Evolutionary conservation across 1,140 invertebrate species (phyloP).

Genomic region (Leptinotarsa texana): DNA sequence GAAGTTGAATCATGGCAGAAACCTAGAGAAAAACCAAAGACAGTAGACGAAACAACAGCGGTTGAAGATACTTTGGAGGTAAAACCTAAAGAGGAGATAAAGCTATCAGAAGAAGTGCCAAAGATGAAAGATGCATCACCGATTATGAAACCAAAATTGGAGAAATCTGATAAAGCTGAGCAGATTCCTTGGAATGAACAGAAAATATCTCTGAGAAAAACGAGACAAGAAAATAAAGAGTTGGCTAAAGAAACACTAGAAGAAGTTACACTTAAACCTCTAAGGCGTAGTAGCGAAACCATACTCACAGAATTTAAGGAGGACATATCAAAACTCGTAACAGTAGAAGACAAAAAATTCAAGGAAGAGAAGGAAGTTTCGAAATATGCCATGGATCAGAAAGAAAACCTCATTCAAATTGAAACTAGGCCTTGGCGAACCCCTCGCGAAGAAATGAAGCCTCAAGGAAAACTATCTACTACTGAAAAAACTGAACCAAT

Average conservation of each 20-base stretch:
- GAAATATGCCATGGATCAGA: not conserved
- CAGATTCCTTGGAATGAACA: conserved; percentile 56
- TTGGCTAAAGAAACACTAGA: not conserved
- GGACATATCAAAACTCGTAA: not conserved
- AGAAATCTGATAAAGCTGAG: conserved; percentile 30
- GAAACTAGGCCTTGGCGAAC: conserved; percentile 38
- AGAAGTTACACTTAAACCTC: not conserved
- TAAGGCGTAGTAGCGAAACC: not conserved
- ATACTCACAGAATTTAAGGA: not conserved
- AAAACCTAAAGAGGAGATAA: not conserved
- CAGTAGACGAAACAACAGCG: not conserved
- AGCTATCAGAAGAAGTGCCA: too few relatives aligned
- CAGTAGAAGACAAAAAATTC: not conserved
- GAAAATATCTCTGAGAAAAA: conserved; percentile 53
- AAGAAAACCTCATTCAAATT: not conserved
- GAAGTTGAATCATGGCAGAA: not conserved
- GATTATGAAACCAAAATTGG: conserved; percentile 11
- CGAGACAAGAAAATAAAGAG: conserved; percentile 50
- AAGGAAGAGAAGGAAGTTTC: not conserved
- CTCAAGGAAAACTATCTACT: not conserved
- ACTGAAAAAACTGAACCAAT: conserved; percentile 41
- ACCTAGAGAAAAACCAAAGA: not conserved
- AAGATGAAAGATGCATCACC: not conserved
- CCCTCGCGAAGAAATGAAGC: conserved; percentile 19
- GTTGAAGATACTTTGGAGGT: not conserved